Conservation (phyloP, 1,140 invertebrate species). For the Pentalonia nigronervosa region DNA sequence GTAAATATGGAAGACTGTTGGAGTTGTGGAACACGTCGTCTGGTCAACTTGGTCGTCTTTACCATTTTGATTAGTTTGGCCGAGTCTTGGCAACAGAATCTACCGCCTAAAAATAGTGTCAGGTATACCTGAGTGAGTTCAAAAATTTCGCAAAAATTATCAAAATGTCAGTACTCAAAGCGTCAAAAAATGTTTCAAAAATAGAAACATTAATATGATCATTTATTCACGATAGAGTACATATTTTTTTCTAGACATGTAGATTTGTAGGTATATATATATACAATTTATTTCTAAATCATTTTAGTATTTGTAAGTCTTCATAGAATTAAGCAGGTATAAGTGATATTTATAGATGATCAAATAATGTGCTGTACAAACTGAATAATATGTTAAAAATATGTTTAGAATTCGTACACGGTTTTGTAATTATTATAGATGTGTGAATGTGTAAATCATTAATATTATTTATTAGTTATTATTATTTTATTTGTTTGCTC, state of each 20-base stretch:
- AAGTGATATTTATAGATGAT: background rate
- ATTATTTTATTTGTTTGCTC: background rate
- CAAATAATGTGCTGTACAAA: background rate
- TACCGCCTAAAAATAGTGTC: slow-evolving; percentile 31
- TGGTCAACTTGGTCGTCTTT: background rate
- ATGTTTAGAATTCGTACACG: background rate
- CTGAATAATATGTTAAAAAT: background rate
- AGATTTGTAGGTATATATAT: background rate
- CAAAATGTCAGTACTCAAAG: background rate
- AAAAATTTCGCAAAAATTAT: background rate
- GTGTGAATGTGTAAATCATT: background rate
- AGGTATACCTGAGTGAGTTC: slow-evolving; percentile 31
- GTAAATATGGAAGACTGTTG: slow-evolving; percentile 19
- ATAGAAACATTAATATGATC: background rate
- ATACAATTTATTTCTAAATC: background rate
- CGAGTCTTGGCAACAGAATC: slow-evolving; percentile 45
- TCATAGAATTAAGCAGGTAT: background rate
- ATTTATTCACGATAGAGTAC: background rate
- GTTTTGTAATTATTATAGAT: background rate
- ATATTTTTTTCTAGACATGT: background rate
- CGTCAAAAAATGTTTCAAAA: background rate
- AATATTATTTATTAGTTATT: background rate
- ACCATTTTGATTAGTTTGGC: background rate
- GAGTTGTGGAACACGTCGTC: background rate
- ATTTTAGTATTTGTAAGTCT: background rate